These are phyloP conservation scores for Anaspis maculata DNA, from an alignment of 2,888 invertebrate species.

Conservation along the genomic window DNA sequence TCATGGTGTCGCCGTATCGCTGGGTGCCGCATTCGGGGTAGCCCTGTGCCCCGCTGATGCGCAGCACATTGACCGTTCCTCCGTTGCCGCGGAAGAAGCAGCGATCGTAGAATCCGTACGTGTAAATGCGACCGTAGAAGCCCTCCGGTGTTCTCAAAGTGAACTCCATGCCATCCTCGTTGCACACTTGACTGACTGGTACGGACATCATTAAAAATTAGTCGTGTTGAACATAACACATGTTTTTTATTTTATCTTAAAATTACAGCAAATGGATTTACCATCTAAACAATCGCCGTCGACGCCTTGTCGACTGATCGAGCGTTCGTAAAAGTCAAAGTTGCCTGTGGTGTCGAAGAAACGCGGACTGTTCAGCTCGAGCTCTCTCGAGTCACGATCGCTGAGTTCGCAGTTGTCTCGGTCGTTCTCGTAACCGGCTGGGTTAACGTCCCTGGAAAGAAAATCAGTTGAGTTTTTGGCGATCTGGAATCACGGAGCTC, in stretches of 20 bases:
- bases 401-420: slow-evolving; percentile 85
- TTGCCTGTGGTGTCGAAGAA: slow-evolving; percentile 77
- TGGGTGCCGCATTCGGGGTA: slow-evolving; percentile 91
- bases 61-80: slow-evolving; percentile 70
- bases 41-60: slow-evolving; percentile 85
- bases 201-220: slow-evolving; percentile 21
- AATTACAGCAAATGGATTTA: slow-evolving; percentile 35
- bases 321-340: slow-evolving; percentile 79
- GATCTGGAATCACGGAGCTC: slow-evolving; percentile 16
- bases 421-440: slow-evolving; percentile 37
- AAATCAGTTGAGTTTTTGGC: neutral
- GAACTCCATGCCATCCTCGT: slow-evolving; percentile 92
- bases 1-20: slow-evolving; percentile 80
- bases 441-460: slow-evolving; percentile 19
- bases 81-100: slow-evolving; percentile 90
- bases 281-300: slow-evolving; percentile 79
- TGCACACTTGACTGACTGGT: slow-evolving; percentile 86
- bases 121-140: slow-evolving; percentile 83
- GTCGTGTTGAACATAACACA: slow-evolving; percentile 5
- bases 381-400: slow-evolving; percentile 74
- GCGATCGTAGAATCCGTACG: slow-evolving; percentile 82
- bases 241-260: too few species aligned
- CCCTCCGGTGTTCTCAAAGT: slow-evolving; percentile 81
- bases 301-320: slow-evolving; percentile 59
- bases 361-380: slow-evolving; percentile 77